Evolutionary conservation across 2,797 vertebrate species (phyloP).

Genomic region (Gobio occitaniae): DNA sequence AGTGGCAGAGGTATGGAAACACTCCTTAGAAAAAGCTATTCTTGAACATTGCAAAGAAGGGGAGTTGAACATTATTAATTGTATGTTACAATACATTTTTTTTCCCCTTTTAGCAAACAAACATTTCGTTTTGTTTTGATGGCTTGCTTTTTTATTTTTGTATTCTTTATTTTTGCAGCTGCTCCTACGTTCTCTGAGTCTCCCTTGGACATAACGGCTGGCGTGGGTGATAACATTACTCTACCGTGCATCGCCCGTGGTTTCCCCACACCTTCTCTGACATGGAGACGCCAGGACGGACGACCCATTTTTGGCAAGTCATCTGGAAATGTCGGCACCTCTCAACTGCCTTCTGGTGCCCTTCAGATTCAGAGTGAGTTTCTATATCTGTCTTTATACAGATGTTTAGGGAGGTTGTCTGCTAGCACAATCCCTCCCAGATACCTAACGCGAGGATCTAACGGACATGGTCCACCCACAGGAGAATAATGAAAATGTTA

Average conservation of each 20-base stretch:
- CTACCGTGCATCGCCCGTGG: slow-evolving; percentile 81
- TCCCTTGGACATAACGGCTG: slow-evolving; percentile 74
- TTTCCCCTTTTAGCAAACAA: too few species aligned
- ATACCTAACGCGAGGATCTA: neutral
- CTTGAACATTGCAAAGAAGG: neutral
- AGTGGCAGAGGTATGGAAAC: neutral
- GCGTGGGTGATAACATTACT: slow-evolving; percentile 79
- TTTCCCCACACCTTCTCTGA: slow-evolving; percentile 76
- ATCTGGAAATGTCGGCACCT: slow-evolving; percentile 49
- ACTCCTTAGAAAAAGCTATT: neutral
- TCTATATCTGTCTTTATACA: slow-evolving; percentile 10
- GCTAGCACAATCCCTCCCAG: neutral
- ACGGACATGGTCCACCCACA: neutral
- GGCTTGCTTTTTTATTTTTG: neutral
- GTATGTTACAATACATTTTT: neutral
- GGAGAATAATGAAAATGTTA: slow-evolving; percentile 32
- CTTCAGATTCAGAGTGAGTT: slow-evolving; percentile 89
- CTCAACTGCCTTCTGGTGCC: slow-evolving; percentile 74
- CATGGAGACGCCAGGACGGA: slow-evolving; percentile 84
- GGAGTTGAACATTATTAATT: neutral
- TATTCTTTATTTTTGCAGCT: slow-evolving; percentile 67
- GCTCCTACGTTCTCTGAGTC: slow-evolving; percentile 81
- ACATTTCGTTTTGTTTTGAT: neutral
- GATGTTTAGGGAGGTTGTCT: neutral
- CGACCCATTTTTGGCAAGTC: slow-evolving; percentile 66